Conservation (phyloP, 2,888 invertebrate species). For the Geotrupes spiniger region DNA sequence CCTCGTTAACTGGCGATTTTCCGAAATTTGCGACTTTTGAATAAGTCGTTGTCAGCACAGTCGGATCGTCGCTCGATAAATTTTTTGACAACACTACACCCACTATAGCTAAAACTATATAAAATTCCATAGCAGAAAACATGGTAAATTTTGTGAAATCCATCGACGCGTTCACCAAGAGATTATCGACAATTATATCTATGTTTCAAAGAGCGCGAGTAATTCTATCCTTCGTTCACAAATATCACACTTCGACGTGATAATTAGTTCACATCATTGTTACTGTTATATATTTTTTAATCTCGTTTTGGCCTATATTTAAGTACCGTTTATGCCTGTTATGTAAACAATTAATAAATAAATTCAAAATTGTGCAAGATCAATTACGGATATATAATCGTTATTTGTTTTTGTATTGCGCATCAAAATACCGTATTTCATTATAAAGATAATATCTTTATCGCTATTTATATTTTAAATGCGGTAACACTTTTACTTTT, state of each 20-base stretch:
- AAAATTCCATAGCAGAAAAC: constrained; percentile 11
- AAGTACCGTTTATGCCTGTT: constrained; percentile 26
- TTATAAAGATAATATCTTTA: no score
- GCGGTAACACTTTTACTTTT: no score
- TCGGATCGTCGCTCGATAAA: constrained; percentile 30
- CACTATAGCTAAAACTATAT: constrained; percentile 16
- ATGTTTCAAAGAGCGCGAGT: constrained; percentile 4
- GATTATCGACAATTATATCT: neutral
- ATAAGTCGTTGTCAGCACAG: constrained; percentile 39
- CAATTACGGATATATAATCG: neutral
- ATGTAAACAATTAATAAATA: constrained; percentile 27
- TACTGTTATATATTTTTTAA: constrained; percentile 41
- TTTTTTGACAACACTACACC: constrained; percentile 27
- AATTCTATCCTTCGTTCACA: constrained; percentile 36
- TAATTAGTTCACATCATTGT: constrained; percentile 40
- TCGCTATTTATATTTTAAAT: no score
- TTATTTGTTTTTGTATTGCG: no score
- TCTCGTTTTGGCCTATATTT: constrained; percentile 22
- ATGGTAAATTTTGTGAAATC: neutral
- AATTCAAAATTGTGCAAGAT: constrained; percentile 2
- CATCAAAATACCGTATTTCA: no score
- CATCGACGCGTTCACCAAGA: constrained; percentile 1
- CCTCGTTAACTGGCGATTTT: constrained; percentile 26
- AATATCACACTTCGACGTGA: constrained; percentile 37
- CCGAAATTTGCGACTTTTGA: constrained; percentile 47